Conservation (phyloP, 2,888 invertebrate species). For the Limnephilus lunatus region DNA sequence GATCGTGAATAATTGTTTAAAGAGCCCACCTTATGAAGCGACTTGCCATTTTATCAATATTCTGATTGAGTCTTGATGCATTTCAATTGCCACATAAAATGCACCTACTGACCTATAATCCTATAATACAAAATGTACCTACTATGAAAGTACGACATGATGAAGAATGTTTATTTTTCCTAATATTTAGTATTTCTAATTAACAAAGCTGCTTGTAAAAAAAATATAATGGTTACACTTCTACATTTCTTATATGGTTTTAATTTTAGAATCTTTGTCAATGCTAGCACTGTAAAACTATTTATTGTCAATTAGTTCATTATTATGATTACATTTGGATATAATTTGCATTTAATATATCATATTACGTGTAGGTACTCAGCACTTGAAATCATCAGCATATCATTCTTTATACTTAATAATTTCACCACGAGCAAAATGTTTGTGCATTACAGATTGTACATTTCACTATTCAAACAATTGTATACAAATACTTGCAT, state of each 20-base stretch:
- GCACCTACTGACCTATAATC: background rate
- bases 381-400: too few species aligned
- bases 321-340: background rate
- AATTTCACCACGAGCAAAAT: background rate
- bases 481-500: background rate
- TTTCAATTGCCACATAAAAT: background rate
- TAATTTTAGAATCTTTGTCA: background rate
- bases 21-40: constrained; percentile 37
- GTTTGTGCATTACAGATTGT: background rate
- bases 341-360: background rate
- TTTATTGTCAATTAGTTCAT: background rate
- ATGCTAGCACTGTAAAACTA: background rate
- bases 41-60: constrained; percentile 4
- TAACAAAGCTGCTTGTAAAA: background rate
- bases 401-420: background rate
- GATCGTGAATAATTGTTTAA: constrained; percentile 38
- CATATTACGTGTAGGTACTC: background rate
- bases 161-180: background rate
- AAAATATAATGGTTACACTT: background rate
- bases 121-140: too few species aligned
- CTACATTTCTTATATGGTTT: background rate
- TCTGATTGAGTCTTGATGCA: background rate
- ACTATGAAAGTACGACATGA: background rate
- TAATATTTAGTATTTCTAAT: background rate
- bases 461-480: background rate